Base-by-base conservation (phyloP, 2,888 invertebrate species). In the Drosophila diplacantha region DNA sequence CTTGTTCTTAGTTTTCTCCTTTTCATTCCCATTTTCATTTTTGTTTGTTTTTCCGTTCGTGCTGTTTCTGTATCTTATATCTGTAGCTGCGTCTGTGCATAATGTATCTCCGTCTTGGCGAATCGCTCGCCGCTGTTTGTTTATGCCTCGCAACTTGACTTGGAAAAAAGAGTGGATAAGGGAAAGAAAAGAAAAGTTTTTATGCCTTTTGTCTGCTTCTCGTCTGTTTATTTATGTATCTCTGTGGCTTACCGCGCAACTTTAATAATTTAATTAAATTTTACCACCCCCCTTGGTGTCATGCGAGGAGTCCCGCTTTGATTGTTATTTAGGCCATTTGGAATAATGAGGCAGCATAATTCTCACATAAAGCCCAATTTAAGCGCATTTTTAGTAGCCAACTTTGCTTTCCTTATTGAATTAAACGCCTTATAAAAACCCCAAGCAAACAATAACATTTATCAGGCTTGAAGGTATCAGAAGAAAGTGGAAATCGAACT, bases 231-330 rank as follows among this genome's bases (percentile, higher is more conserved):
- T 67, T 54, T 65, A 55, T 26, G 35, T 24, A 50, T 51, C 51
- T 41, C 50, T 81, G 74, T 75, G 83, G 79, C 64, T 83, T 75
- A 70, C 71, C 81, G 65, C 72, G 56, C 51, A 61, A 72, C 79
- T 79, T 76, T 79, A 77, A 77, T 79, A 79, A 76, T 77, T 75
- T 75, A 76, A 79, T 77, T 79, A 77, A 79, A 73, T 73, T 70
- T 74, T 60, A 43, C 56, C 32, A 26, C 49, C 38, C 44, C 18
- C 16, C 9, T 31, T 31, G 35, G 22, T 47, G 50, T 62, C 54
- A 60, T 60, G 60, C 62, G 62, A 50, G 60, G 24, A 65, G 59
- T 53, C 38, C 65, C 58, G 72, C 72, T 76, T 72, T 75, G 69
- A 76, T 74, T 74, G 79, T 77, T 76, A 74, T 77, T 68, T 72